These are phyloP conservation scores for Antechinus stuartii DNA, from an alignment of 2,113 vertebrate species.

Conservation along the genomic window DNA sequence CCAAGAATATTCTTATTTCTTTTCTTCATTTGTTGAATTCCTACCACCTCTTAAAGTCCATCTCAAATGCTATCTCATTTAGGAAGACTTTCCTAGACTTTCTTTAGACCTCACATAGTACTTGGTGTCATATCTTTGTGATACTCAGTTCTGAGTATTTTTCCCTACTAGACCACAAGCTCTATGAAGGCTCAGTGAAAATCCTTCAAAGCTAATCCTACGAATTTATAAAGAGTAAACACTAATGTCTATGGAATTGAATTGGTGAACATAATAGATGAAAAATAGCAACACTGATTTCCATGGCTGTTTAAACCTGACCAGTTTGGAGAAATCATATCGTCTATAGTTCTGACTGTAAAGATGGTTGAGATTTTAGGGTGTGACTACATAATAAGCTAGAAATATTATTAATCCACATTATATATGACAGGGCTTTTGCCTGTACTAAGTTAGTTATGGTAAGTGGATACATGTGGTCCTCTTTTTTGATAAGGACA, in stretches of 20 bases:
- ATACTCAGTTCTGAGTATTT: background rate
- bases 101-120: background rate
- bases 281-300: background rate
- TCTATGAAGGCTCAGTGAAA: background rate
- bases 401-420: background rate
- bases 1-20: background rate
- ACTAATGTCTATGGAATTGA: background rate
- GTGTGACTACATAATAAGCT: background rate
- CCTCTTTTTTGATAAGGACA: slow-evolving; percentile 33
- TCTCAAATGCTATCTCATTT: background rate
- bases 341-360: background rate
- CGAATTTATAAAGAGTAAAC: too few species aligned
- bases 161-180: background rate
- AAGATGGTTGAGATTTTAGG: background rate
- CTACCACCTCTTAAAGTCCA: background rate
- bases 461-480: background rate
- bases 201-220: background rate
- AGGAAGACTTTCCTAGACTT: background rate
- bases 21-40: background rate
- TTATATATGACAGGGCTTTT: background rate
- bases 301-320: background rate
- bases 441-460: background rate
- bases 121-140: background rate
- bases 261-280: background rate
- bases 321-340: background rate